Evolutionary conservation across 2,888 invertebrate genomes (phyloP).

Genomic region (Caenorhabditis sp.): DNA sequence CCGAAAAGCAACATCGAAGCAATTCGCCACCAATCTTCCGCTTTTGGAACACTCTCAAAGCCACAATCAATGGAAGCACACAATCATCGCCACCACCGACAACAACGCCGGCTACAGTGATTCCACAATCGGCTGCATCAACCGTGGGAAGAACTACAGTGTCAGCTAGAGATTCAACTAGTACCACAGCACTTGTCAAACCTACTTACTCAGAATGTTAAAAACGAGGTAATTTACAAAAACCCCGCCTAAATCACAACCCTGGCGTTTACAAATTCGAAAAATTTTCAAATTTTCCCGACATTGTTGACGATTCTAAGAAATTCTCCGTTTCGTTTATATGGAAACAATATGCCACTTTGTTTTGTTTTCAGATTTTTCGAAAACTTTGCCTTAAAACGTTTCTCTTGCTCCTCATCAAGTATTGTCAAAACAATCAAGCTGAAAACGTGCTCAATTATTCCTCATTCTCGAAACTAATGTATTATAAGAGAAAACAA

Average conservation of each 20-base stretch:
- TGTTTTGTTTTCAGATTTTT: no score
- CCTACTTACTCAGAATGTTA: constrained; percentile 34
- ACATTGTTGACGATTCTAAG: background rate
- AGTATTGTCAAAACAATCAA: constrained; percentile 15
- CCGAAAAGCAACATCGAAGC: constrained; percentile 22
- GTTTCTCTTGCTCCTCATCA: constrained; percentile 6
- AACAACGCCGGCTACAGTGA: constrained; percentile 9
- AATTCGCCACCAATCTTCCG: constrained; percentile 46
- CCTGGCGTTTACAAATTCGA: background rate
- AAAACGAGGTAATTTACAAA: background rate
- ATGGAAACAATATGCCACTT: no score
- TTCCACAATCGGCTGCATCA: constrained; percentile 27
- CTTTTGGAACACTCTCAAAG: constrained; percentile 44
- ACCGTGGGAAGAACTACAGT: constrained; percentile 23
- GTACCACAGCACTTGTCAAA: constrained; percentile 5
- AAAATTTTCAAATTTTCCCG: background rate
- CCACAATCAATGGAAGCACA: constrained; percentile 32
- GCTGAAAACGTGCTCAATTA: background rate
- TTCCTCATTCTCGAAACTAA: constrained; percentile 19
- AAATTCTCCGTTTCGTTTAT: no score
- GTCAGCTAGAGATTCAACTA: constrained; percentile 13
- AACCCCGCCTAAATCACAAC: background rate
- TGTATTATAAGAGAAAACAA: constrained; percentile 17
- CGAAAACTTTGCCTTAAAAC: constrained; percentile 21
- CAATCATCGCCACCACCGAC: constrained; percentile 19